Evolutionary conservation across 2,888 invertebrate genomes (phyloP).

Genomic region (Nymphalis polychloros): DNA sequence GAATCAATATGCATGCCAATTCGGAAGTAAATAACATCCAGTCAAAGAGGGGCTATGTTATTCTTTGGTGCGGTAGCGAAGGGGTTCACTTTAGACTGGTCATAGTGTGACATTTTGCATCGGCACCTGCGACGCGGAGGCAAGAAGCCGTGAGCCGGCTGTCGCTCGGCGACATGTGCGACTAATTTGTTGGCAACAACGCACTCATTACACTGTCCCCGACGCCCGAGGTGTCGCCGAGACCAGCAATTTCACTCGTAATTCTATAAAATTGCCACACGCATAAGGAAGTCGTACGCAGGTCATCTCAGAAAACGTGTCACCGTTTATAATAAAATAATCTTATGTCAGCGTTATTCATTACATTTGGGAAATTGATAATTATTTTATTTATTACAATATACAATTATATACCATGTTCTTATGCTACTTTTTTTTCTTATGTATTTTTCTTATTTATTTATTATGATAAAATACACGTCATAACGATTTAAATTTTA

Average conservation of each 20-base stretch:
- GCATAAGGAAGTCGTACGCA: slow-evolving; percentile 59
- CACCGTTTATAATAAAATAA: slow-evolving; percentile 32
- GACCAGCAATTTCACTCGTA: slow-evolving; percentile 68
- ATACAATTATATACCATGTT: no score
- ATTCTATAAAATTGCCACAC: slow-evolving; percentile 73
- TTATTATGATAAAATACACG: no score
- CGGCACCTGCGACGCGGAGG: slow-evolving; percentile 65
- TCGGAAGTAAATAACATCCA: slow-evolving; percentile 21
- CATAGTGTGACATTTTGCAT: slow-evolving; percentile 63
- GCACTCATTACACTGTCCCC: slow-evolving; percentile 67
- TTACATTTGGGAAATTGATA: not conserved
- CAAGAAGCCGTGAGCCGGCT: slow-evolving; percentile 66
- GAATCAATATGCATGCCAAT: slow-evolving; percentile 28
- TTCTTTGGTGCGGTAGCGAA: slow-evolving; percentile 8
- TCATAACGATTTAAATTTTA: no score
- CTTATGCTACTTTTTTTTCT: no score
- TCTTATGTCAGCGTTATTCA: slow-evolving; percentile 3
- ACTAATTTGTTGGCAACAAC: slow-evolving; percentile 75
- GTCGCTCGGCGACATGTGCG: slow-evolving; percentile 74
- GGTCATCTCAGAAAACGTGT: slow-evolving; percentile 51
- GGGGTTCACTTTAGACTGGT: slow-evolving; percentile 40
- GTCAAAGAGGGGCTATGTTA: not conserved
- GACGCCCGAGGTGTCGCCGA: slow-evolving; percentile 74
- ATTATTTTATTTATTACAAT: no score
- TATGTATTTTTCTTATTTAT: no score